Evolutionary conservation across 2,797 vertebrate genomes (phyloP).

Genomic region (Parambassis ranga): DNA sequence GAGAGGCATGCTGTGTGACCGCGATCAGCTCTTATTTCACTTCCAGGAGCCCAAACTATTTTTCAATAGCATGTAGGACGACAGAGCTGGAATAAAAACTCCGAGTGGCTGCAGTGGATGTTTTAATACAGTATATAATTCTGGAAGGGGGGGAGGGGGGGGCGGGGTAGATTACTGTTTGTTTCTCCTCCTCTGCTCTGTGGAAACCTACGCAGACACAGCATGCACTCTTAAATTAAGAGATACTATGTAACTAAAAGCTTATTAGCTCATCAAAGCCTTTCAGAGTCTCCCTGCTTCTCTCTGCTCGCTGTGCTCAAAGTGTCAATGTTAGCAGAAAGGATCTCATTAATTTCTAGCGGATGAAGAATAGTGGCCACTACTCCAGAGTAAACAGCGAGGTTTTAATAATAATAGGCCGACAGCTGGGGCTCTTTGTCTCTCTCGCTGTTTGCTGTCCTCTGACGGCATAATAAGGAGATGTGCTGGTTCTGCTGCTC

Average conservation of each 20-base stretch:
- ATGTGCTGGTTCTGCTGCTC: constrained; percentile 3
- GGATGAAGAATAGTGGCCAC: constrained; percentile 60
- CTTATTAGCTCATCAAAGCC: constrained; percentile 62
- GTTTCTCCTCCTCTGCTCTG: constrained; percentile 3
- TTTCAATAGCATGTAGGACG: constrained; percentile 47
- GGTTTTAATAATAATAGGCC: constrained; percentile 63
- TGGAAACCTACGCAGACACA: constrained; percentile 11
- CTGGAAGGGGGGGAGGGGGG: no score
- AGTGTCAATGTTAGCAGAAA: constrained; percentile 70
- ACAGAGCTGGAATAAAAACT: not conserved
- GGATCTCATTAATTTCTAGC: constrained; percentile 69
- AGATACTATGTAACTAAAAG: constrained; percentile 50
- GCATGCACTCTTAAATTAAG: constrained; percentile 32
- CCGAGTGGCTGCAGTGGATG: not conserved
- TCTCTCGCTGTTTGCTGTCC: constrained; percentile 13
- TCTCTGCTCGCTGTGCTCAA: constrained; percentile 25
- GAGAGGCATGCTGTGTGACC: constrained; percentile 50
- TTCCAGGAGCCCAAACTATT: constrained; percentile 63
- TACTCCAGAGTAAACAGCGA: constrained; percentile 55
- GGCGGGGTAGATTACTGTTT: constrained; percentile 6
- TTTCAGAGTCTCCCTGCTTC: constrained; percentile 2
- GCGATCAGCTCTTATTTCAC: constrained; percentile 63
- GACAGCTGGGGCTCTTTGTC: constrained; percentile 46
- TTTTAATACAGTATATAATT: constrained; percentile 5
- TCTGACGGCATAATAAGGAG: constrained; percentile 21